phyloP scores from a whole-genome alignment of 2,797 vertebrate species.

The Psittacula derbiana region DNA sequence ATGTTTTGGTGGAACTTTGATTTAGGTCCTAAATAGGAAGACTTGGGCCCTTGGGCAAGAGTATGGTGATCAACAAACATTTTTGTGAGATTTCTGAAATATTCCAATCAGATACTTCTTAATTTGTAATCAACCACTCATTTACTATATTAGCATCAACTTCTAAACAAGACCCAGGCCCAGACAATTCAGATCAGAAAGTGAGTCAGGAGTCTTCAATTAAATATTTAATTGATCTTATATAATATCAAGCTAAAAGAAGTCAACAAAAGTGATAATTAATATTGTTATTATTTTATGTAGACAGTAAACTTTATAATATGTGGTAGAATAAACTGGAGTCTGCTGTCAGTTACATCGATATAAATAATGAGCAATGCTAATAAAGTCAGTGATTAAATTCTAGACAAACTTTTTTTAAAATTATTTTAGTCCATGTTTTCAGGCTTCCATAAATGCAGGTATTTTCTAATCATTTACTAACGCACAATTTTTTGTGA shows the following conservation, averaged over 20 bases:
- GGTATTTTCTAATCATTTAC: neutral
- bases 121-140: neutral
- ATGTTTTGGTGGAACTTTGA: neutral
- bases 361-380: neutral
- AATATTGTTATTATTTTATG: neutral
- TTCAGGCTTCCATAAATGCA: neutral
- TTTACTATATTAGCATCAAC: neutral
- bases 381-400: neutral
- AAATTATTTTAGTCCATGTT: neutral
- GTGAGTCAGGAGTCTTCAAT: neutral
- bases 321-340: neutral
- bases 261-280: neutral
- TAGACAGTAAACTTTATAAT: neutral
- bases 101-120: neutral
- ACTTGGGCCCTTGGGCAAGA: neutral
- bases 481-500: neutral
- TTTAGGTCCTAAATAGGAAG: neutral
- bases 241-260: fast-evolving
- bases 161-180: neutral
- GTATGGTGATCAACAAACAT: neutral
- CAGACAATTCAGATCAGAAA: neutral
- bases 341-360: neutral
- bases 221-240: neutral
- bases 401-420: neutral
- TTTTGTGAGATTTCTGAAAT: neutral